phyloP scores from a whole-genome alignment of 2,113 vertebrate species.

The Lates calcarifer region DNA sequence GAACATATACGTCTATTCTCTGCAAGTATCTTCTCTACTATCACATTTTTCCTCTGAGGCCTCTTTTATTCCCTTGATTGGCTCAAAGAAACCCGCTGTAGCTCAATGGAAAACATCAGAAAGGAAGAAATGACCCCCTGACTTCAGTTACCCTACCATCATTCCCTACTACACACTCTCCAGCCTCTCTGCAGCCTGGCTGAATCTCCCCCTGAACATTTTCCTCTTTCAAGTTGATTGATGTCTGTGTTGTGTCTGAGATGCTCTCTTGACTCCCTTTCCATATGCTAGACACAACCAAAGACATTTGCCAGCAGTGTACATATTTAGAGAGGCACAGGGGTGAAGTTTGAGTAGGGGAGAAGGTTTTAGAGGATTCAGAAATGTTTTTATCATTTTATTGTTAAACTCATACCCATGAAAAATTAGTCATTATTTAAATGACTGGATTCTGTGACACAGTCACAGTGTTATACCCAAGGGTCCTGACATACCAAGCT shows the following conservation, averaged over 20 bases:
- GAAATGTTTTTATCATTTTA: constrained; percentile 24
- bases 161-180: not conserved
- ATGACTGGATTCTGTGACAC: too few relatives aligned
- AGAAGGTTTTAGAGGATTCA: not conserved
- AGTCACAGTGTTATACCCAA: too few relatives aligned
- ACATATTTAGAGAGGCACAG: constrained; percentile 8
- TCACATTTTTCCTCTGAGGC: not conserved
- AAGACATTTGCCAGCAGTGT: constrained; percentile 19
- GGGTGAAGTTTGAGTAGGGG: constrained; percentile 2
- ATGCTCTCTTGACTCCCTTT: constrained; percentile 55
- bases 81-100: not conserved
- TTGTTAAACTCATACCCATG: too few relatives aligned
- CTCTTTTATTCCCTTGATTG: constrained; percentile 4
- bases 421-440: too few relatives aligned
- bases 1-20: not conserved
- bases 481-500: too few relatives aligned
- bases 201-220: constrained; percentile 23
- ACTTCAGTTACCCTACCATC: constrained; percentile 5
- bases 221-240: constrained; percentile 56
- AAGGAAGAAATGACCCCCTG: constrained; percentile 14
- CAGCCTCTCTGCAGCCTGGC: constrained; percentile 14
- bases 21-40: not conserved
- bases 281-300: constrained; percentile 52
- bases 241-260: constrained; percentile 74
- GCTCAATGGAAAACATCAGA: constrained; percentile 17